These are phyloP conservation scores for Callipepla squamata DNA, from an alignment of 2,113 vertebrate species.

Conservation along the genomic window DNA sequence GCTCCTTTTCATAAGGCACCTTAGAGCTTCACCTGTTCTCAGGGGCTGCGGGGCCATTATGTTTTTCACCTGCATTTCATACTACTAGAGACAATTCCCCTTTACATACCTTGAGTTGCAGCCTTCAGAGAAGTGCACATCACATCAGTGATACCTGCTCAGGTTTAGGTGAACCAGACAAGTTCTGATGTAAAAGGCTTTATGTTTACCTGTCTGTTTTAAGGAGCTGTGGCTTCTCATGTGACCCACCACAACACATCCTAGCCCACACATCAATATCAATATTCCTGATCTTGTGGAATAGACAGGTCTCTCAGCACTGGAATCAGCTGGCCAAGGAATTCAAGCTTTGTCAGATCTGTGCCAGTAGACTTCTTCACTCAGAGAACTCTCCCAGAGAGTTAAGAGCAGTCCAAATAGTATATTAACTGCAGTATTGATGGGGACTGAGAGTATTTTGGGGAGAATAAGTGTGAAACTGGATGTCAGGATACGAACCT, in stretches of 20 bases:
- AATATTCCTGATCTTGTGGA: not conserved
- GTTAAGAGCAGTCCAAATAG: not conserved
- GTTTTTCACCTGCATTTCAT: not conserved
- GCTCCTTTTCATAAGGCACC: not conserved
- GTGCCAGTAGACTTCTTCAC: slow-evolving; percentile 24
- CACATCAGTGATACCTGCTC: not conserved
- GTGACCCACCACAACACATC: accelerated
- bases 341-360: slow-evolving; percentile 20
- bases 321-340: slow-evolving; percentile 14
- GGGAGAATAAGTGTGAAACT: not conserved
- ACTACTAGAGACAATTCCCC: not conserved
- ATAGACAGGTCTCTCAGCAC: not conserved
- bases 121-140: not conserved
- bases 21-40: not conserved
- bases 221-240: not conserved
- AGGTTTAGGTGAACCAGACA: not conserved
- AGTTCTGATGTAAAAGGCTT: not conserved
- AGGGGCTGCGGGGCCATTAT: not conserved
- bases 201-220: not conserved
- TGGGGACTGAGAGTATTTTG: not conserved
- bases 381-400: not conserved
- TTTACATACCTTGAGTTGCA: not conserved
- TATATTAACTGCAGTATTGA: slow-evolving; percentile 1
- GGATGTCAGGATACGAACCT: not conserved
- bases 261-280: not conserved